These are phyloP conservation scores for Nannospalax galili DNA, from an alignment of 2,113 vertebrate species.

Conservation along the genomic window DNA sequence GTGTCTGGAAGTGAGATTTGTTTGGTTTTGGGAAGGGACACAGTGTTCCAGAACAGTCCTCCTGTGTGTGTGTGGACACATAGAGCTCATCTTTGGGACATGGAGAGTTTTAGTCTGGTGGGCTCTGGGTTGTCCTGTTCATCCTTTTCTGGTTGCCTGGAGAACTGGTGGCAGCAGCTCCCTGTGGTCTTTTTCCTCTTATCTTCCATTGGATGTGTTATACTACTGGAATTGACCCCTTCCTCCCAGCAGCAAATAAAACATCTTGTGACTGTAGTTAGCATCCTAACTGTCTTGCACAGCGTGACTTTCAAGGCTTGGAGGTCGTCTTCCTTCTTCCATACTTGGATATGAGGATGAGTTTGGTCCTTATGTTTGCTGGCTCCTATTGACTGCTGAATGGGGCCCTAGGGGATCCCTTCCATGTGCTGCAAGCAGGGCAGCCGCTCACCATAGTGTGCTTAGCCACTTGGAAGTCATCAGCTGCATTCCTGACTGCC, in stretches of 20 bases:
- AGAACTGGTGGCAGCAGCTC: neutral
- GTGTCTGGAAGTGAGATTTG: neutral
- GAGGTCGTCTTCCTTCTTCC: neutral
- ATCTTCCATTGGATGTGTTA: rapidly evolving
- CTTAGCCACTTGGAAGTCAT: neutral
- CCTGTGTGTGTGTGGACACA: neutral
- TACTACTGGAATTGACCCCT: neutral
- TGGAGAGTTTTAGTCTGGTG: neutral
- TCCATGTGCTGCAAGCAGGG: rapidly evolving
- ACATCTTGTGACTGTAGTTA: neutral
- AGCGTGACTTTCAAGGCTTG: neutral
- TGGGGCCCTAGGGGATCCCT: no score
- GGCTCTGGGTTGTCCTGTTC: neutral
- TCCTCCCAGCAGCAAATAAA: neutral
- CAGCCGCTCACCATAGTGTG: neutral
- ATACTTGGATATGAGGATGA: neutral
- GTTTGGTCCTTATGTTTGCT: rapidly evolving
- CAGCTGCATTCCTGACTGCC: neutral
- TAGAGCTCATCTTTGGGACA: rapidly evolving
- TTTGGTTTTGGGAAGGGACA: neutral
- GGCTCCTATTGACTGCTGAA: neutral
- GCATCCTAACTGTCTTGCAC: neutral
- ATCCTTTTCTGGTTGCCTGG: neutral
- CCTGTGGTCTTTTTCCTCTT: rapidly evolving
- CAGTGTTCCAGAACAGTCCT: neutral